A percentile compares a stretch with the other conserved stretches of the same genome.
These are phyloP conservation scores for Cynodonichthys magdalenae DNA, from an alignment of 2,797 vertebrate species.

Conservation along the genomic window DNA sequence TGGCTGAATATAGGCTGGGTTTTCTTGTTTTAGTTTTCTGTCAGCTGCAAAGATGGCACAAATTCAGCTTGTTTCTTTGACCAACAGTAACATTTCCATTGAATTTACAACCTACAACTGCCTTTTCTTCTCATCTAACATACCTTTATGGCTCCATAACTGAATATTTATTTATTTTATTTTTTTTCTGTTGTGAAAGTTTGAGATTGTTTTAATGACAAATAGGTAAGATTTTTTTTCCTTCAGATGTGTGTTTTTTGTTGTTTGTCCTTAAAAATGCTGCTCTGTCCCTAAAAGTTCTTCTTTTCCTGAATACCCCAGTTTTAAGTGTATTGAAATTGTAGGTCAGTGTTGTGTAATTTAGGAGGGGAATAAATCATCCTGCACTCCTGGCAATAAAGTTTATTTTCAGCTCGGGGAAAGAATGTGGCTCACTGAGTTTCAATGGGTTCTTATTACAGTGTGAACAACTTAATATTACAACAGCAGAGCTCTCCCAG, in stretches of 20 bases:
- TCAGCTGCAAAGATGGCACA: not conserved
- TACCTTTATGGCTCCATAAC: not conserved
- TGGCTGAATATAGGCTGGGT: too few species aligned
- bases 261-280: not conserved
- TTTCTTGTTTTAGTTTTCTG: not conserved
- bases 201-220: not conserved
- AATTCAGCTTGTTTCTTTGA: too few species aligned
- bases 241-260: not conserved
- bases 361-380: not conserved
- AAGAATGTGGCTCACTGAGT: not conserved
- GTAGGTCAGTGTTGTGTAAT: not conserved
- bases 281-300: not conserved
- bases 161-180: too few species aligned
- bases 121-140: not conserved
- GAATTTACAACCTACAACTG: not conserved
- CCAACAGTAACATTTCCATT: too few species aligned
- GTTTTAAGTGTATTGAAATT: not conserved
- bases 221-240: not conserved
- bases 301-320: not conserved
- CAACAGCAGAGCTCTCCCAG: not conserved
- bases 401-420: not conserved
- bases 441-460: conserved; percentile 17
- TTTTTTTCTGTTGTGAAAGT: not conserved
- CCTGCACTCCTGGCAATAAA: not conserved
- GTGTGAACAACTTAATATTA: conserved; percentile 4